Percentiles rank a stretch among this genome's conserved stretches.
Evolutionary conservation across 2,113 vertebrate genomes (phyloP).

Genomic region (Girardinichthys multiradiatus): DNA sequence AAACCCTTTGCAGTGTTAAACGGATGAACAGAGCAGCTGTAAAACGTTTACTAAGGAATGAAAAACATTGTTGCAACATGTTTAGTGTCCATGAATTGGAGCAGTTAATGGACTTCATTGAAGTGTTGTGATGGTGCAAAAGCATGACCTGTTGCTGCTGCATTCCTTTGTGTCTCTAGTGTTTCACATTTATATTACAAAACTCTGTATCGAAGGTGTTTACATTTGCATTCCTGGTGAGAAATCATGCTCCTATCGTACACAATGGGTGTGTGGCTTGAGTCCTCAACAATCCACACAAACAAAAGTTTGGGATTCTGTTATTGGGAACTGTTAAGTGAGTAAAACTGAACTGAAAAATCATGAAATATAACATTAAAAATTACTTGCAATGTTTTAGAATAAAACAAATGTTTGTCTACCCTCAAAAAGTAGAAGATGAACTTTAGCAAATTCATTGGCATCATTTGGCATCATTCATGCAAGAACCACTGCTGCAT

Average conservation of each 20-base stretch:
- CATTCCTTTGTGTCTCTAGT: neutral
- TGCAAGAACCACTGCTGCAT: no score
- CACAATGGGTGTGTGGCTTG: neutral
- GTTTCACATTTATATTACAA: neutral
- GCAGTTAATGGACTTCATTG: neutral
- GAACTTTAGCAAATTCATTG: no score
- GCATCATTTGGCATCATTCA: no score
- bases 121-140: neutral
- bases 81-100: neutral
- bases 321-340: no score
- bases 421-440: no score
- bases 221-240: slow-evolving; percentile 1
- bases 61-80: slow-evolving; percentile 35
- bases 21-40: neutral
- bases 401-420: no score
- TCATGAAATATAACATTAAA: no score
- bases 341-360: neutral
- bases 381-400: no score
- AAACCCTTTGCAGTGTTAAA: slow-evolving; percentile 10
- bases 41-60: slow-evolving; percentile 5
- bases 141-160: neutral
- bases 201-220: neutral
- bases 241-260: neutral
- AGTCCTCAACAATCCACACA: no score
- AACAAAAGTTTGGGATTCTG: no score